Percentiles rank a stretch among this genome's conserved stretches.
phyloP scores from a whole-genome alignment of 2,113 vertebrate genomes.

The Chelonoidis abingdonii region DNA sequence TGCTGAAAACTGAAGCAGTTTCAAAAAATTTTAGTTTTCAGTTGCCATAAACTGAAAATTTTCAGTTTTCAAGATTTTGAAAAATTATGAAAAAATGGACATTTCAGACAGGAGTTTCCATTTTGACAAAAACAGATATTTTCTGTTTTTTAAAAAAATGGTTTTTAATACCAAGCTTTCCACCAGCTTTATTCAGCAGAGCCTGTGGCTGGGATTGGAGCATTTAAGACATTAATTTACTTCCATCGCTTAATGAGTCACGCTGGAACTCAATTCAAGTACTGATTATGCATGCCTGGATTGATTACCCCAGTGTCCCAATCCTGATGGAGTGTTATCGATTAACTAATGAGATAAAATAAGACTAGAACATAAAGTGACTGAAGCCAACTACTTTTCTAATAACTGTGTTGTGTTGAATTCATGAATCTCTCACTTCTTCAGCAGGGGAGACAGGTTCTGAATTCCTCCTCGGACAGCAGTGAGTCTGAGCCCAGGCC shows the following conservation, averaged over 20 bases:
- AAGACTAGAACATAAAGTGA: not conserved
- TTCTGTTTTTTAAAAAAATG: not conserved
- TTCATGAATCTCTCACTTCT: not conserved
- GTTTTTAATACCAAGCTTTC: not conserved
- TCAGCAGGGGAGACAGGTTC: not conserved
- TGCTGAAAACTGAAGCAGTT: not conserved
- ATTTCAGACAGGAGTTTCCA: not conserved
- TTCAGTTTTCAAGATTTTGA: not conserved
- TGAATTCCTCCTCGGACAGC: not conserved
- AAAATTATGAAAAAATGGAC: not conserved
- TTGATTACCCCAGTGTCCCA: not conserved
- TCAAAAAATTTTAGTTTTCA: not conserved
- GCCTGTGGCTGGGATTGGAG: not conserved
- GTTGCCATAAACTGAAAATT: not conserved
- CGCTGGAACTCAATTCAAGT: not conserved
- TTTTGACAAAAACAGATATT: not conserved
- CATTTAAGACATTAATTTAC: not conserved
- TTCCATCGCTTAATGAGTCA: not conserved
- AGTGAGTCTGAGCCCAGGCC: too few species aligned
- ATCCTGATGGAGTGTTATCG: not conserved
- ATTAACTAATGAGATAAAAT: not conserved
- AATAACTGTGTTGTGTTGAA: not conserved
- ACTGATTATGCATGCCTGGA: not conserved
- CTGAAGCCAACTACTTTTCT: not conserved
- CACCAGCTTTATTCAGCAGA: not conserved